These are phyloP conservation scores for Microctonus brassicae DNA, from an alignment of 2,888 invertebrate species.

Conservation along the genomic window DNA sequence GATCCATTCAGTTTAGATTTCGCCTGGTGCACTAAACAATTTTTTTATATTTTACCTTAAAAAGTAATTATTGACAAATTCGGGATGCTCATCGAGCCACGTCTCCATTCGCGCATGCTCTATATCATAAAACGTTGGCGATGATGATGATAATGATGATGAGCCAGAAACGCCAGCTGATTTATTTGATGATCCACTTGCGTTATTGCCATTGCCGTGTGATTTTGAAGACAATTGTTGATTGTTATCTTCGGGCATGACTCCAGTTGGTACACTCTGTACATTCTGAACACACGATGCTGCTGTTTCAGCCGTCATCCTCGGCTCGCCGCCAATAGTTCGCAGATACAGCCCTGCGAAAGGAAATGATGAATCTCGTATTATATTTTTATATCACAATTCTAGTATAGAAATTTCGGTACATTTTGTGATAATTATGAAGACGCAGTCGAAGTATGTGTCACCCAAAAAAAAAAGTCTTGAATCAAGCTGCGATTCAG, in stretches of 20 bases:
- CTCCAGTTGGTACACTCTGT: constrained; percentile 73
- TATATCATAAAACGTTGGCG: constrained; percentile 77
- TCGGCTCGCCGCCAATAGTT: constrained; percentile 83
- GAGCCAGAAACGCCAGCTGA: constrained; percentile 55
- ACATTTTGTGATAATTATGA: background rate
- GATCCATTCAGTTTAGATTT: too few relatives aligned
- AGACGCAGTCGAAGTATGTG: background rate
- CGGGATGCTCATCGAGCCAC: constrained; percentile 97
- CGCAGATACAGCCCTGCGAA: constrained; percentile 86
- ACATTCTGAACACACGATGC: constrained; percentile 77
- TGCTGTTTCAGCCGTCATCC: constrained; percentile 78
- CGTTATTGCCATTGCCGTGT: constrained; percentile 61
- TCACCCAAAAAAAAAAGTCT: too few relatives aligned
- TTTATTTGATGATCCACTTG: constrained; percentile 41
- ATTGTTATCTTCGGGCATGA: constrained; percentile 55
- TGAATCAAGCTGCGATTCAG: too few relatives aligned
- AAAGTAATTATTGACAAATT: constrained; percentile 95
- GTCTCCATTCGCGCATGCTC: constrained; percentile 92
- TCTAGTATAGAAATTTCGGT: background rate
- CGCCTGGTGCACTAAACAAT: too few relatives aligned
- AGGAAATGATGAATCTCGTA: background rate
- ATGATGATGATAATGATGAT: constrained; percentile 48
- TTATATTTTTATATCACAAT: background rate
- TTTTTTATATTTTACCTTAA: constrained; percentile 77
- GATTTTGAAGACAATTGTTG: constrained; percentile 53